Evolutionary conservation across 2,888 invertebrate genomes (phyloP).

Genomic region (Philereme vetulata): DNA sequence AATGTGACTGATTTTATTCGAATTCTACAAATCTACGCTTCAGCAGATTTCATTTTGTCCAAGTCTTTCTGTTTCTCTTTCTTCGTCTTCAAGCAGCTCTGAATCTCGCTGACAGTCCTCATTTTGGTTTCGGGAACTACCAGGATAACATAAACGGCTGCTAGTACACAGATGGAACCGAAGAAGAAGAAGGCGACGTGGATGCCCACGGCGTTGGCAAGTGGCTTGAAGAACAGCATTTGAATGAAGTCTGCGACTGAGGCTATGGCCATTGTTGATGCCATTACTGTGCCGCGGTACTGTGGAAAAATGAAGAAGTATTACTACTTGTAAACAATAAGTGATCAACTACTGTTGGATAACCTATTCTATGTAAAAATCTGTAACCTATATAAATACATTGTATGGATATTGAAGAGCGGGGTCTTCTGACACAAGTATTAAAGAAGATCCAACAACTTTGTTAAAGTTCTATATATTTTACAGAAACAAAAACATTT

Average conservation of each 20-base stretch:
- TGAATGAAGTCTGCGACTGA: constrained; percentile 45
- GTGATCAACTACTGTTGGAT: too few species aligned
- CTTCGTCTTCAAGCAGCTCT: constrained; percentile 58
- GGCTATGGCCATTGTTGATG: constrained; percentile 59
- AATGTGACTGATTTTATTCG: background rate
- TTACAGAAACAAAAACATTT: too few species aligned
- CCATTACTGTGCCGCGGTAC: constrained; percentile 72
- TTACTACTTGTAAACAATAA: too few species aligned
- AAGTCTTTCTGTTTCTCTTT: constrained; percentile 51
- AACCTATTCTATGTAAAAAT: too few species aligned
- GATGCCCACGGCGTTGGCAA: constrained; percentile 57
- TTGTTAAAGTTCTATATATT: too few species aligned
- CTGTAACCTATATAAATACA: too few species aligned
- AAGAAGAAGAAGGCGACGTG: constrained; percentile 66
- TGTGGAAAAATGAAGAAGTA: constrained; percentile 45
- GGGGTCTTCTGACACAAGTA: too few species aligned
- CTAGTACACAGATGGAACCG: constrained; percentile 54
- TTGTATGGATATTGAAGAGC: too few species aligned
- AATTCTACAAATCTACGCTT: constrained; percentile 5
- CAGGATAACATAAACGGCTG: constrained; percentile 54
- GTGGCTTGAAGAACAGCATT: constrained; percentile 66
- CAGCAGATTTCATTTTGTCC: constrained; percentile 25
- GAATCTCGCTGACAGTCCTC: constrained; percentile 61
- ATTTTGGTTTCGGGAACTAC: constrained; percentile 65
- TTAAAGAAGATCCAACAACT: too few species aligned